Conservation (phyloP, 2,113 vertebrate species). For the Platichthys flesus region DNA sequence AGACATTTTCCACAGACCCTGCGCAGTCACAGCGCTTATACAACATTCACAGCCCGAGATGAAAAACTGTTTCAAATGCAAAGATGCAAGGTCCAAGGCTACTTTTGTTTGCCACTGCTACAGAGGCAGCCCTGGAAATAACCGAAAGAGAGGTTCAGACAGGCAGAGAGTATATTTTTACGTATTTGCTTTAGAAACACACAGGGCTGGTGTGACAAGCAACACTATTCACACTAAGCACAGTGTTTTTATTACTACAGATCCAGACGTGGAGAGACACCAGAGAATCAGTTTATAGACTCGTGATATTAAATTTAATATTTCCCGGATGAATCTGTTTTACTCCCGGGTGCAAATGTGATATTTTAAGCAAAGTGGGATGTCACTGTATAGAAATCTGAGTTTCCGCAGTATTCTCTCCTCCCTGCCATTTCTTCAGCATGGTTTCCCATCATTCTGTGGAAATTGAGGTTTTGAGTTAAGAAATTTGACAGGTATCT, state of each 20-base stretch:
- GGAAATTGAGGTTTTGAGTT: neutral
- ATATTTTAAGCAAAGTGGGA: slow-evolving; percentile 9
- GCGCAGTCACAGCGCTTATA: slow-evolving; percentile 51
- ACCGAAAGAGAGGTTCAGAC: neutral
- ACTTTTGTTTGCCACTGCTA: slow-evolving; percentile 30
- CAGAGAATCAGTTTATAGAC: slow-evolving; percentile 20
- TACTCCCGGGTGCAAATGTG: slow-evolving; percentile 13
- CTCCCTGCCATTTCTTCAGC: neutral
- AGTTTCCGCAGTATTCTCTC: neutral
- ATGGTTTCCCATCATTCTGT: slow-evolving; percentile 17
- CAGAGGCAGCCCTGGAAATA: slow-evolving; percentile 13
- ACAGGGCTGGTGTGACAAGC: slow-evolving; percentile 3
- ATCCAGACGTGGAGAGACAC: slow-evolving; percentile 18
- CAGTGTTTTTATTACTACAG: neutral
- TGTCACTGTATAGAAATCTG: slow-evolving; percentile 6
- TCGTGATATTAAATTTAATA: slow-evolving; percentile 26
- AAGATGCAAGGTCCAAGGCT: slow-evolving; percentile 35
- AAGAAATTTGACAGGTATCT: slow-evolving; percentile 10
- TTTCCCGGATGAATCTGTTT: slow-evolving; percentile 4
- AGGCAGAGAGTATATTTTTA: neutral
- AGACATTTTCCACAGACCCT: slow-evolving; percentile 60
- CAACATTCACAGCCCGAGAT: slow-evolving; percentile 51
- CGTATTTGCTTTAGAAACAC: neutral
- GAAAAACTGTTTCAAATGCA: slow-evolving; percentile 54
- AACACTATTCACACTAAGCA: neutral